Evolutionary conservation across 1,140 invertebrate species (phyloP), one percentile per base, ranked within the genome.

Genomic region (Drosophila sulfurigaster): DNA sequence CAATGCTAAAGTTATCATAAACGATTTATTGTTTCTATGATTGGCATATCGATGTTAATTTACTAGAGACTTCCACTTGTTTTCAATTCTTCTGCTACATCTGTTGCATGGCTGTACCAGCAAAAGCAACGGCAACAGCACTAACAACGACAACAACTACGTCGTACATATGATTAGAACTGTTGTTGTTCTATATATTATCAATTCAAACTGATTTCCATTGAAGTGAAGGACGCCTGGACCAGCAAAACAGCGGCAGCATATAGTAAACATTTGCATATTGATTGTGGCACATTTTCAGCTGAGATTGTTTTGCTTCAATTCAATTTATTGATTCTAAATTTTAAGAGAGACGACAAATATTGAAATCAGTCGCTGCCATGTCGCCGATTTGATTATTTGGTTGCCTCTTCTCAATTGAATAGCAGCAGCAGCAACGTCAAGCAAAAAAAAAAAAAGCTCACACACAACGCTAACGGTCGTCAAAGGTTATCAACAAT

Each of bases 271-370:
- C 59, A 85, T 85, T 81, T 86, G 67, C 75, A 87, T 82, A 82
- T 85, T 86, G 82, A 86, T 81, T 85, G 75, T 79, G 82, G 75
- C 78, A 81, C 59, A 85, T 86, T 81, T 83, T 77, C 49, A 54
- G 45, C 46, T 64, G 35, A 49, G 62, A 46, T 71, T 69, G 63
- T 63, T 79, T 66, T 62, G 38, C 72, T 76, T 69, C 81, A 83
- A 83, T 80, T 82, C 64, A 51, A 58, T 70, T 81, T 87, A 85
- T 87, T 85, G 54, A 75, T 74, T 74, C 64, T 74, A 51, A 60
- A 59, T 46, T 58, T 69, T 16, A 38, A 69, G 52, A 38, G 65
- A 73, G 57, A 79, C 56, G 48, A 59, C 59, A 82, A 56, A 82
- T 82, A 82, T 82, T 81, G 67, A 88, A 79, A 78, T 77, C 69